These are phyloP conservation scores for Chironex yamaguchii DNA, from an alignment of 30 jellyfish, hydroid and myxozoan genomes.

Conservation along the genomic window DNA sequence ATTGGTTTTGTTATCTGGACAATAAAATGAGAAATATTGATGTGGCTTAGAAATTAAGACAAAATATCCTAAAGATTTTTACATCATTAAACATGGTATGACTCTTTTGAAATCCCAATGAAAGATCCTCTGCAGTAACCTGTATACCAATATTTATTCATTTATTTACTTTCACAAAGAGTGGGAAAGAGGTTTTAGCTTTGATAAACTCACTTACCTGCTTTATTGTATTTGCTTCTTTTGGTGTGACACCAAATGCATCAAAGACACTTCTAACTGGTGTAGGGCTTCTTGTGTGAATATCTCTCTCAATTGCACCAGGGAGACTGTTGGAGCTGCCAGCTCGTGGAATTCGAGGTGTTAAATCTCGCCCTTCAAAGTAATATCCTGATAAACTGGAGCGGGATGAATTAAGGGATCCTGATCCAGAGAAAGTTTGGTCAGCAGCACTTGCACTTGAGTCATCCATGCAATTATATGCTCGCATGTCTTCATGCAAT, in stretches of 20 bases:
- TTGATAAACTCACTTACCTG: constrained; percentile 58
- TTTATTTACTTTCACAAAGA: background rate
- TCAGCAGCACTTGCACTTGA: constrained; percentile 55
- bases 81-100: background rate
- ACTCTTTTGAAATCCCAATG: background rate
- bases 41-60: too few relatives aligned
- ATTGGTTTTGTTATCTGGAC: too few relatives aligned
- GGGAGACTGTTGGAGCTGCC: constrained; percentile 78
- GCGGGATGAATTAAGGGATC: constrained; percentile 77
- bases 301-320: constrained; percentile 70
- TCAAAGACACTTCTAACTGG: constrained; percentile 86
- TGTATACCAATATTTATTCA: background rate
- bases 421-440: constrained; percentile 54
- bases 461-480: constrained; percentile 29
- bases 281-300: constrained; percentile 52
- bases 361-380: constrained; percentile 29
- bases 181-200: too few relatives aligned
- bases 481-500: constrained; percentile 76
- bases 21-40: too few relatives aligned
- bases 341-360: constrained; percentile 44
- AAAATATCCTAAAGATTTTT: too few relatives aligned
- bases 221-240: constrained; percentile 87
- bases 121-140: too few relatives aligned
- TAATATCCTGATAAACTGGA: constrained; percentile 43
- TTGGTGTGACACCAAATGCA: constrained; percentile 97